These are phyloP conservation scores for Doryteuthis pealeii DNA, from an alignment of 1,140 invertebrate genomes.

Conservation along the genomic window DNA sequence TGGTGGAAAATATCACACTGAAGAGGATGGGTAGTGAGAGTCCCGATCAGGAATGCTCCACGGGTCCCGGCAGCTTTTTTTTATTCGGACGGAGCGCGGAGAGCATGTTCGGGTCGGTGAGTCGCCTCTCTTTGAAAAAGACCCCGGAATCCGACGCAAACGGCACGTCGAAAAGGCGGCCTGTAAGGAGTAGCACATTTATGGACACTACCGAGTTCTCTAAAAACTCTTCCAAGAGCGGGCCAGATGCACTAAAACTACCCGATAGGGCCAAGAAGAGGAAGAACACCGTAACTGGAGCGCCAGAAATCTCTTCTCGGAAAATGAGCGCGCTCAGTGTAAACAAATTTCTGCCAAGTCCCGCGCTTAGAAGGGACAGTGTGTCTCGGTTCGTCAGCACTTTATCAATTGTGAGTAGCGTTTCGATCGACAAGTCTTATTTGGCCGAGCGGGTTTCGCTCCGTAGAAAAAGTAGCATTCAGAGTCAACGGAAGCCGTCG, in stretches of 20 bases:
- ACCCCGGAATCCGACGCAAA: neutral
- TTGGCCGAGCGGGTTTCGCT: neutral
- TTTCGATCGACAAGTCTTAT: neutral
- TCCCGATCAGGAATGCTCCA: neutral
- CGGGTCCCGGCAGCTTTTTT: neutral
- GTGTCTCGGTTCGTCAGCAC: neutral
- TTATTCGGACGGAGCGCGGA: neutral
- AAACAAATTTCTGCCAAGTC: neutral
- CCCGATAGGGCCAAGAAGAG: neutral
- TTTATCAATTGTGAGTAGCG: neutral
- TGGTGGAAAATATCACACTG: neutral
- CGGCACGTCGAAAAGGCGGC: neutral
- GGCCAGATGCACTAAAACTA: neutral
- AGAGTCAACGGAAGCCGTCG: neutral
- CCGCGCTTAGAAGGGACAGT: neutral
- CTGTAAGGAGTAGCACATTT: neutral
- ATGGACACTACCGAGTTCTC: constrained; percentile 1
- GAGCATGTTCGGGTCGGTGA: too few species aligned
- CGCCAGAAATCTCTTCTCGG: neutral
- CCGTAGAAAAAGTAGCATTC: neutral
- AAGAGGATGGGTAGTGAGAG: neutral
- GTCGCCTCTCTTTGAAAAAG: neutral
- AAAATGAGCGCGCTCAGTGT: neutral
- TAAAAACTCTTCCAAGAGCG: neutral
- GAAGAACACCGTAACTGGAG: neutral